Percentiles rank a stretch among this genome's conserved stretches.
phyloP scores from a whole-genome alignment of 2,888 invertebrate species.

The Rhamnusium bicolor region DNA sequence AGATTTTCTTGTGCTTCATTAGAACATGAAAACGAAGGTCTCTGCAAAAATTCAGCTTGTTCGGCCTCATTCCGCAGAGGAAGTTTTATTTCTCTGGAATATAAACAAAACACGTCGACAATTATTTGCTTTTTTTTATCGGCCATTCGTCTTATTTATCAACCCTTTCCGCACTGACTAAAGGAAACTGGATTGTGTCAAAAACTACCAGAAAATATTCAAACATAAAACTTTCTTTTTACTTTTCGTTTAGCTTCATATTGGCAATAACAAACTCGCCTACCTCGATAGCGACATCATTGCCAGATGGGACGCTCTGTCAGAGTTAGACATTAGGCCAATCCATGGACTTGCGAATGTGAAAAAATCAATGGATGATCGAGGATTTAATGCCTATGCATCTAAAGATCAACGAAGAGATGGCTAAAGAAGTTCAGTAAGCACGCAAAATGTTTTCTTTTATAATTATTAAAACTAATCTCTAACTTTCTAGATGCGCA shows the following conservation, averaged over 20 bases:
- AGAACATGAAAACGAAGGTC: no score
- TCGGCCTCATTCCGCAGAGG: no score
- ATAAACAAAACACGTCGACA: no score
- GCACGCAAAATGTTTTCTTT: constrained; percentile 41
- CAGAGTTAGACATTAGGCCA: constrained; percentile 78
- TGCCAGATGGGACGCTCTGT: constrained; percentile 81
- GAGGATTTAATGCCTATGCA: constrained; percentile 76
- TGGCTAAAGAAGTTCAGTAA: constrained; percentile 72
- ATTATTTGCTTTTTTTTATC: no score
- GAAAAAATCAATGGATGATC: constrained; percentile 85
- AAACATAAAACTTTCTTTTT: no score
- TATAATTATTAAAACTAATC: background rate
- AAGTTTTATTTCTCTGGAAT: no score
- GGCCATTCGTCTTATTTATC: no score
- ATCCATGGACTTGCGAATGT: constrained; percentile 87
- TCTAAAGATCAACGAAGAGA: constrained; percentile 68
- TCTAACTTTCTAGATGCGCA: constrained; percentile 75
- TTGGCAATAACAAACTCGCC: constrained; percentile 82
- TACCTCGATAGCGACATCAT: constrained; percentile 79
- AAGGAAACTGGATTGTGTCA: no score
- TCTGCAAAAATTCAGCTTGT: no score
- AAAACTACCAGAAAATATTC: no score
- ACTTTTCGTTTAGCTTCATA: constrained; percentile 75
- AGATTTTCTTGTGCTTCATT: no score
- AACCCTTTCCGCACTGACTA: no score